phyloP scores from a whole-genome alignment of 2,797 vertebrate species.

The Botia kubotai region DNA sequence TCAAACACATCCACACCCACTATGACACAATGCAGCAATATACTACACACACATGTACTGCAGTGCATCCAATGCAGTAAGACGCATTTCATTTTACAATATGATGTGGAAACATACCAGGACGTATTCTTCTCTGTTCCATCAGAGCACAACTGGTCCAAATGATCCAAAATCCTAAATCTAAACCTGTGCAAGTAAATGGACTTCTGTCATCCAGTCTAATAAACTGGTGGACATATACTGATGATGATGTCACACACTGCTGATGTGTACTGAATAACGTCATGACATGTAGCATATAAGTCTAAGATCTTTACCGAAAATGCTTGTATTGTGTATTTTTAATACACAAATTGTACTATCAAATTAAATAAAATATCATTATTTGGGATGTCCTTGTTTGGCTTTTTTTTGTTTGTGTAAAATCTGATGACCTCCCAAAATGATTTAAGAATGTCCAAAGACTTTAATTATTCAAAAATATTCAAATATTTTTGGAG shows the following conservation, averaged over 20 bases:
- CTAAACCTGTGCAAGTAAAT: neutral
- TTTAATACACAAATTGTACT: too few species aligned
- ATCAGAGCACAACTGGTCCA: neutral
- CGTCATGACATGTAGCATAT: neutral
- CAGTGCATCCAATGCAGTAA: slow-evolving; percentile 13
- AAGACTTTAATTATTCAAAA: too few species aligned
- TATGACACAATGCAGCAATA: slow-evolving; percentile 8
- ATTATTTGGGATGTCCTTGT: too few species aligned
- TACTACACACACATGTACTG: slow-evolving; percentile 6
- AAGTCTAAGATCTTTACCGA: neutral
- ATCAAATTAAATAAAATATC: too few species aligned
- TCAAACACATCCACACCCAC: neutral
- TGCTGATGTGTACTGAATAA: neutral
- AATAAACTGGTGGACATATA: neutral
- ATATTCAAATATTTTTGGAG: too few species aligned
- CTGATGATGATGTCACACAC: neutral
- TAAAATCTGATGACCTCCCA: too few species aligned
- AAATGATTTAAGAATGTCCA: too few species aligned
- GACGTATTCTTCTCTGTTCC: neutral
- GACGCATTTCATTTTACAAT: slow-evolving; percentile 1
- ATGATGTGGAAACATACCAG: neutral
- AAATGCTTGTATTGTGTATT: too few species aligned
- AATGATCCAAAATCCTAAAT: neutral
- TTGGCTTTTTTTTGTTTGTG: too few species aligned
- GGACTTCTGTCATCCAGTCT: neutral